Evolutionary conservation across 2,888 invertebrate genomes (phyloP), one percentile per base, ranked within the genome.

Genomic region (Mimumesa dahlbomi): DNA sequence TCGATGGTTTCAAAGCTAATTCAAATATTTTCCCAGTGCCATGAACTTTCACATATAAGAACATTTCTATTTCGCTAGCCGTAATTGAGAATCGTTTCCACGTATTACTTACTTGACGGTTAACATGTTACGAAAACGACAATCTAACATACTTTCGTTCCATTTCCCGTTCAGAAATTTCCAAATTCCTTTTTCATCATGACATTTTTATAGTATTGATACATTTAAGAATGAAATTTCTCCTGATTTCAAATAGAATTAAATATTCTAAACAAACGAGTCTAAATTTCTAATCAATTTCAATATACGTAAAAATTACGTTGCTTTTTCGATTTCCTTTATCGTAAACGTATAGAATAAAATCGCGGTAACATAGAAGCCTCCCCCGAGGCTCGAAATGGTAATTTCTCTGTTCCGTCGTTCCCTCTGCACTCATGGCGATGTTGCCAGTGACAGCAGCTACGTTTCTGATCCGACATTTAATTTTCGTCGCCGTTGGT

Each of bases 401-500:
- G 80, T 77, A 75, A 82, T 82, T 80, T 76, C 80, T 64, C 65
- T 66, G 71, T 75, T 75, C 59, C 53, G 77, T 70, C 69, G 57
- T 70, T 73, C 68, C 61, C 46, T 21, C 45, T n/a, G 21, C 59
- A 73, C 70, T 74, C 72, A 72, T 56, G 53, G 76, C 73, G 73
- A 73, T 74, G 77, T 81, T 84, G 82, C 77, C 77, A 76, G 76
- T 83, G 78, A 75, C 82, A 83, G 79, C 75, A 69, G 75, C 75
- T 71, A 75, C 76, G 79, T 83, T 84, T 81, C 77, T 77, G 78
- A 83, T 79, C 82, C 77, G 80, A 83, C 83, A 75, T 85, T 84
- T 83, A 85, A 85, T 82, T 85, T 81, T 80, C 82, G 80, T 79
- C 80, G 68, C 70, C 64, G 74, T 70, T 74, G 34, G 54, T n/a